Conservation (phyloP, 2,888 invertebrate genomes). For the Ceratothoa steindachneri region DNA sequence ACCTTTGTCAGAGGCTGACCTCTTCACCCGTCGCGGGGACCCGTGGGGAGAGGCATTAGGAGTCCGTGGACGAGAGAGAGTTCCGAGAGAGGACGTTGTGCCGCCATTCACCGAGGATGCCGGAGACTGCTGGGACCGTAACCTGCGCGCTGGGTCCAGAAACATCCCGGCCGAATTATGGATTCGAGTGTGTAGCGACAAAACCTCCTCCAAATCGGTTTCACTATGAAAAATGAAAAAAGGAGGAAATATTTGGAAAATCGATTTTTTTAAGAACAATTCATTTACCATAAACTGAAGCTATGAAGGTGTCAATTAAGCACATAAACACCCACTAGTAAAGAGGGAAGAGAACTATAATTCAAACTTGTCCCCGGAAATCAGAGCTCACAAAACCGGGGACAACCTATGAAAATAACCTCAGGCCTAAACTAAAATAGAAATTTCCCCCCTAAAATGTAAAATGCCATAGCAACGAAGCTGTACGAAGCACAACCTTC, state of each 20-base stretch:
- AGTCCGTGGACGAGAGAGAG: conserved; percentile 33
- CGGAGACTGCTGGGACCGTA: background rate
- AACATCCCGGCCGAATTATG: conserved; percentile 62
- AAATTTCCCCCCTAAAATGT: too few relatives aligned
- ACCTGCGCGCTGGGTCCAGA: conserved; percentile 54
- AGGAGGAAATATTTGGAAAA: background rate
- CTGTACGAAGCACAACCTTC: too few relatives aligned
- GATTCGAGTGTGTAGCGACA: conserved; percentile 61
- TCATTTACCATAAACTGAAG: background rate
- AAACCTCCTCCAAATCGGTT: conserved; percentile 67
- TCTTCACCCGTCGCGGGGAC: conserved; percentile 35
- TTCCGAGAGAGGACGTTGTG: conserved; percentile 1
- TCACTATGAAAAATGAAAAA: conserved; percentile 52
- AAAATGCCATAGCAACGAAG: too few relatives aligned
- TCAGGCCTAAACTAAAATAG: too few relatives aligned
- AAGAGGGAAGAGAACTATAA: too few relatives aligned
- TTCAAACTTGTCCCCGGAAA: too few relatives aligned
- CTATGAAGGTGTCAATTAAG: background rate
- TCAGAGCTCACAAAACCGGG: too few relatives aligned
- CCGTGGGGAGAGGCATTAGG: conserved; percentile 45
- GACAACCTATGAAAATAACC: too few relatives aligned
- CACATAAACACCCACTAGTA: too few relatives aligned
- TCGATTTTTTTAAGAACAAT: background rate
- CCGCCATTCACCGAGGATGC: conserved; percentile 19
- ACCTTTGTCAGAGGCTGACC: conserved; percentile 38